Conservation (phyloP, 1,140 invertebrate genomes). For the Portunus trituberculatus region DNA sequence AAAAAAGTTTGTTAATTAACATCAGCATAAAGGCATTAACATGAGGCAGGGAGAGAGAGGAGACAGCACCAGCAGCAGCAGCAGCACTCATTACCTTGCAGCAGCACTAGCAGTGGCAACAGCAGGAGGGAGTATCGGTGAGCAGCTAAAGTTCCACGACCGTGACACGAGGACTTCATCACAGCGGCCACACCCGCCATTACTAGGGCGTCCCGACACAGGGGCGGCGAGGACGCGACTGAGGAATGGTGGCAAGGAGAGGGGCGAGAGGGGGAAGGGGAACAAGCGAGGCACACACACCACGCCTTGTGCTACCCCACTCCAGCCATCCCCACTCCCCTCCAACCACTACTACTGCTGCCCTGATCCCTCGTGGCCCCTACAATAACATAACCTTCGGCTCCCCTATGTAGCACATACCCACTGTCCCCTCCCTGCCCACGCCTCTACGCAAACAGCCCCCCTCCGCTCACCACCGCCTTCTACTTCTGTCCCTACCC, state of each 20-base stretch:
- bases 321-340: background rate
- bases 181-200: background rate
- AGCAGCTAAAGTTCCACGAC: background rate
- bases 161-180: background rate
- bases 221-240: background rate
- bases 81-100: background rate
- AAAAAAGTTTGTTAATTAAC: too few relatives aligned
- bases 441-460: too few relatives aligned
- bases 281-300: slow-evolving; percentile 32
- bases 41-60: too few relatives aligned
- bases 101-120: background rate
- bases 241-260: background rate
- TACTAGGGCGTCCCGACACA: background rate
- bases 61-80: too few relatives aligned
- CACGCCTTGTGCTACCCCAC: slow-evolving; percentile 28
- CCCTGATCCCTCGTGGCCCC: background rate
- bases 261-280: background rate
- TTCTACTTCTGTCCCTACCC: too few relatives aligned
- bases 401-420: too few relatives aligned
- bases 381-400: background rate
- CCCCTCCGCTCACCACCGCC: too few relatives aligned
- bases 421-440: too few relatives aligned
- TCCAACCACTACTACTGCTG: background rate
- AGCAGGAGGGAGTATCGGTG: background rate
- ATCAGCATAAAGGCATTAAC: too few relatives aligned